A percentile compares a stretch with the other conserved stretches of the same genome.
phyloP scores from a whole-genome alignment of 2,888 invertebrate genomes.

The Drosophila kambysellisi region DNA sequence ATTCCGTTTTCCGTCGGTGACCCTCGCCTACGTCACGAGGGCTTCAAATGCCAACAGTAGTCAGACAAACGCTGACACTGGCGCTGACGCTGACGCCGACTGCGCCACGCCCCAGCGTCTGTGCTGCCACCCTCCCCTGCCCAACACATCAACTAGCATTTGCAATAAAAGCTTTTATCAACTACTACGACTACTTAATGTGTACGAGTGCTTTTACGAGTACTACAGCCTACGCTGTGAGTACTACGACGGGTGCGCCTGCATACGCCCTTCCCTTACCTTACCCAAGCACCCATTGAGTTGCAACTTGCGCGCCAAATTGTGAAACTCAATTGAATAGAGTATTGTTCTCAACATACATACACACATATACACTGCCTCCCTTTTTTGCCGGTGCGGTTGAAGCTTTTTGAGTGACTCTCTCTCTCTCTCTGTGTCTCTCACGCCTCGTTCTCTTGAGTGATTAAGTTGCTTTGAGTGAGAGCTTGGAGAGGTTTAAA shows the following conservation, averaged over 20 bases:
- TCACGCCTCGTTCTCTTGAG: constrained; percentile 30
- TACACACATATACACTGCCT: neutral
- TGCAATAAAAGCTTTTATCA: constrained; percentile 12
- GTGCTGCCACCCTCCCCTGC: neutral
- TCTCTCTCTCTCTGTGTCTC: constrained; percentile 1
- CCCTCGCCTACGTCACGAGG: constrained; percentile 14
- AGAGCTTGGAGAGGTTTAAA: constrained; percentile 6
- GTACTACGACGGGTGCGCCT: constrained; percentile 18
- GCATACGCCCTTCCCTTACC: constrained; percentile 16
- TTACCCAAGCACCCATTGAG: constrained; percentile 23
- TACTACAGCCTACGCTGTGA: constrained; percentile 25
- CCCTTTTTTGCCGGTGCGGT: neutral
- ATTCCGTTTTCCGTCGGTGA: constrained; percentile 12
- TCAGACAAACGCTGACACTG: constrained; percentile 36
- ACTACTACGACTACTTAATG: constrained; percentile 12
- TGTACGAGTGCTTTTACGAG: constrained; percentile 1
- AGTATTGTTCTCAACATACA: neutral
- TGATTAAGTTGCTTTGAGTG: constrained; percentile 20
- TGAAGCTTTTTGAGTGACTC: constrained; percentile 22
- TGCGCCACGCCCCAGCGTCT: constrained; percentile 34
- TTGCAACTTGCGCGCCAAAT: constrained; percentile 39
- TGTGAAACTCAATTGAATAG: constrained; percentile 19
- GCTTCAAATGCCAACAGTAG: constrained; percentile 15
- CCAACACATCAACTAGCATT: neutral
- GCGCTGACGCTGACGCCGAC: constrained; percentile 5